phyloP scores from a whole-genome alignment of 2,113 vertebrate species.

The Phalacrocorax carbo region DNA sequence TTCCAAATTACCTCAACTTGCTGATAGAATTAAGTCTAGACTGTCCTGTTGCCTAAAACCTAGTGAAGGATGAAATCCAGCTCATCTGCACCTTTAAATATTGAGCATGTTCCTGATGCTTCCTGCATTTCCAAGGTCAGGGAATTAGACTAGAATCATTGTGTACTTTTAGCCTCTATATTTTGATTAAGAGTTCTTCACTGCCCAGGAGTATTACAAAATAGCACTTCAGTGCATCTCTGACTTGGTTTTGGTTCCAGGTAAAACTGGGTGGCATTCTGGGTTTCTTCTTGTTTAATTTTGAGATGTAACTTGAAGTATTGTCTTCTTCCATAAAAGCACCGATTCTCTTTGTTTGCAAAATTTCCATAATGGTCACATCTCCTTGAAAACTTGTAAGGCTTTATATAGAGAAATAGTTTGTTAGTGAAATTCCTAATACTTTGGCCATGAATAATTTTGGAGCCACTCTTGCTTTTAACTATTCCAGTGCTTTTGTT shows the following conservation, averaged over 20 bases:
- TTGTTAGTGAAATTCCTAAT: background rate
- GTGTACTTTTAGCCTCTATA: background rate
- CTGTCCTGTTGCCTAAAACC: background rate
- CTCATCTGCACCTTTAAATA: background rate
- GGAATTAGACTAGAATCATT: background rate
- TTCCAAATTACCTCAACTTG: background rate
- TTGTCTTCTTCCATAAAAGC: background rate
- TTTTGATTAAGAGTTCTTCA: background rate
- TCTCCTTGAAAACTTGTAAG: background rate
- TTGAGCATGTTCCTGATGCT: background rate
- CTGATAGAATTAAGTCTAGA: background rate
- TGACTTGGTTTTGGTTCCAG: background rate
- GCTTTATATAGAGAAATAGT: background rate
- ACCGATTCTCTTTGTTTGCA: background rate
- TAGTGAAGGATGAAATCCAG: background rate
- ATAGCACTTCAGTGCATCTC: accelerated
- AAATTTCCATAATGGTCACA: background rate
- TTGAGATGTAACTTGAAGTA: background rate
- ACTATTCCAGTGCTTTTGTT: background rate
- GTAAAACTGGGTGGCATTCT: background rate
- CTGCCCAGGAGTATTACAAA: background rate
- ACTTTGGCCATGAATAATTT: background rate
- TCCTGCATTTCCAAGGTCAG: background rate
- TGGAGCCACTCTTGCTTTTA: background rate
- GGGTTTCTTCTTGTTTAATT: background rate